These are phyloP conservation scores for Oreochromis mossambicus DNA, from an alignment of 2,797 vertebrate species.

Conservation along the genomic window DNA sequence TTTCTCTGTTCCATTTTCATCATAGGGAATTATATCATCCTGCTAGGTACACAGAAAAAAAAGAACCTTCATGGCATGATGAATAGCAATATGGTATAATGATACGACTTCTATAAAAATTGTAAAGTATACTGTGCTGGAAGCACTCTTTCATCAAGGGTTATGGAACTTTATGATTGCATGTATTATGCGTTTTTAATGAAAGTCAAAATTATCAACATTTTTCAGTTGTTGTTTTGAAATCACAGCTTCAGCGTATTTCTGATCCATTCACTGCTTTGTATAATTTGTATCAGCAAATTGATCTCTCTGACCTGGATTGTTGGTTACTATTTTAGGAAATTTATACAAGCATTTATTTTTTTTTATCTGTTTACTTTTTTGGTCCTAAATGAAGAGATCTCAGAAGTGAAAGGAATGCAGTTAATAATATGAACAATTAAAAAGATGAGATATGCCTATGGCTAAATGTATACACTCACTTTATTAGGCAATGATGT, in stretches of 20 bases:
- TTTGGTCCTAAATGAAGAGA: background rate
- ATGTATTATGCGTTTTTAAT: background rate
- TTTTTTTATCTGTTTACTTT: background rate
- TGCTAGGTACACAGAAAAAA: slow-evolving; percentile 29
- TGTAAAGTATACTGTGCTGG: background rate
- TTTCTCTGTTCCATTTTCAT: slow-evolving; percentile 58
- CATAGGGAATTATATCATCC: slow-evolving; percentile 73
- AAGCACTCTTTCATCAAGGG: background rate
- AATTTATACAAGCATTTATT: background rate
- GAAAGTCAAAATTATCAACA: background rate
- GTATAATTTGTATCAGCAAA: background rate
- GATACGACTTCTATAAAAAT: background rate
- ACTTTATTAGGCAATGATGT: background rate
- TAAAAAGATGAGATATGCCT: background rate
- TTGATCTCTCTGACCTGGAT: background rate
- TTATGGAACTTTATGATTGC: background rate
- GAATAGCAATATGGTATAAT: background rate
- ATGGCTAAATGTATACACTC: background rate
- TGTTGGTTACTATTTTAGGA: background rate
- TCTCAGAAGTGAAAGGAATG: background rate
- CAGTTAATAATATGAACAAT: background rate
- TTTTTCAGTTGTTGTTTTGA: background rate
- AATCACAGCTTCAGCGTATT: background rate
- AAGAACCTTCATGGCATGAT: background rate
- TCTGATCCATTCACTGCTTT: background rate